Base-by-base conservation (phyloP, 2,888 invertebrate genomes). In the Alsophila aescularia region DNA sequence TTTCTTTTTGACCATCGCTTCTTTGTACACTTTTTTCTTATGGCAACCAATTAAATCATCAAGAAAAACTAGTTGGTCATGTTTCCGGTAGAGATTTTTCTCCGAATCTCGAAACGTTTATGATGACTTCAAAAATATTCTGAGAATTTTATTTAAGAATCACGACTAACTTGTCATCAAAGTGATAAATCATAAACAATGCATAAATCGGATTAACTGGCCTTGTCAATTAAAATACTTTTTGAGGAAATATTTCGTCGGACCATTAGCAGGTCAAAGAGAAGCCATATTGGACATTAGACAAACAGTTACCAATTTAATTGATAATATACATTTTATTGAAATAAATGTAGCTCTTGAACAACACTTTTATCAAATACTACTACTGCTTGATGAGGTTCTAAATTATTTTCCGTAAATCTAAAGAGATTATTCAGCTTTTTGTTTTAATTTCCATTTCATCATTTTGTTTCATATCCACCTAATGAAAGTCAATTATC, bases 401-500 rank as follows among this genome's bases (percentile, higher is more conserved):
- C 13, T 24, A 24, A 21, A n/a, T n/a, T n/a, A 2, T 48, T 16
- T 35, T 15, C 41, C 13, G 12, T 32, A 32, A n/a, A 1, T 4
- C 7, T 5, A 7, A 7, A 5, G n/a, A n/a, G n/a, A n/a, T n/a
- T n/a, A n/a, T n/a, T n/a, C n/a, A 24, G 1, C 7, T 24, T 1
- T 5, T 7, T 24, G 8, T 24, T 24, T 24, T 24, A 6, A 24
- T 2, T 5, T 24, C 24, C 1, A 7, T 24, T 24, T n/a, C 32
- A 4, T 32, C 13, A 7, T 10, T 32, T 41, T 42, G 41, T 50
- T 50, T 47, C 37, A 73, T 71, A 69, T 71, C 71, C 67, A 56
- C 66, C 72, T 83, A 83, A 86, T 81, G 75, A 79, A 73, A 66
- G 63, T 72, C 77, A 78, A 83, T 79, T 75, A 77, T 78, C 68